Base-by-base conservation (phyloP, 2,888 invertebrate species). In the Pachycephus smyrnensis region DNA sequence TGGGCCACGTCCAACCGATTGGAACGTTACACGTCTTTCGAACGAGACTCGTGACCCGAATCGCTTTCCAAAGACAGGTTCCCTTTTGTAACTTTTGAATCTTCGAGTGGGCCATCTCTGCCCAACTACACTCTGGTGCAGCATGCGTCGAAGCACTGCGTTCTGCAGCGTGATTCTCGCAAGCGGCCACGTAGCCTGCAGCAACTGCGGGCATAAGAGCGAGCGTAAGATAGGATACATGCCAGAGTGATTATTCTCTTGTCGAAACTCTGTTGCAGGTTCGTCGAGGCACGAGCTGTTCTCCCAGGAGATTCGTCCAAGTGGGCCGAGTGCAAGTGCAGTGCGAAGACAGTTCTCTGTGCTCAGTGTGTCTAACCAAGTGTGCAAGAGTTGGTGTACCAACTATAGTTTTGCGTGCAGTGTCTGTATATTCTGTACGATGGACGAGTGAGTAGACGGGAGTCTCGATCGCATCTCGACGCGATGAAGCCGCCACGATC, bases 401-500 rank as follows among this genome's bases (percentile, higher is more conserved):
- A 55, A 9, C 55, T 55, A 15, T 23, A 55, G 55, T 55, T 55
- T 55, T 23, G 6, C 55, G 55, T 55, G 55, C 55, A 55, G 55
- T 55, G 55, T 23, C 55, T 9, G 55, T 55, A 23, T 23, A 23
- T 55, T 55, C 55, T 23, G 55, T 55, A 23, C 23, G 23, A 89
- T 89, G 90, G 86, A 88, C 89, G 90, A 90, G 89, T 90, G 89
- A 71, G 11, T 33, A 12, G 71, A 86, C 82, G 80, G 78, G 87
- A 84, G 79, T 83, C 81, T 2, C 23, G 55, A 55, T 55, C 23
- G 55, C 23, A 55, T 55, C 83, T 80, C 83, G 83, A 86, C 88
- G 90, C 89, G 86, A 91, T 91, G 91, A 90, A 89, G 89, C 89
- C 88, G 86, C 89, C 90, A 89, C 15, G 32, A 31, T 87, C 88